These are phyloP conservation scores for Philaethria dido DNA, from an alignment of 2,888 invertebrate genomes.

Conservation along the genomic window DNA sequence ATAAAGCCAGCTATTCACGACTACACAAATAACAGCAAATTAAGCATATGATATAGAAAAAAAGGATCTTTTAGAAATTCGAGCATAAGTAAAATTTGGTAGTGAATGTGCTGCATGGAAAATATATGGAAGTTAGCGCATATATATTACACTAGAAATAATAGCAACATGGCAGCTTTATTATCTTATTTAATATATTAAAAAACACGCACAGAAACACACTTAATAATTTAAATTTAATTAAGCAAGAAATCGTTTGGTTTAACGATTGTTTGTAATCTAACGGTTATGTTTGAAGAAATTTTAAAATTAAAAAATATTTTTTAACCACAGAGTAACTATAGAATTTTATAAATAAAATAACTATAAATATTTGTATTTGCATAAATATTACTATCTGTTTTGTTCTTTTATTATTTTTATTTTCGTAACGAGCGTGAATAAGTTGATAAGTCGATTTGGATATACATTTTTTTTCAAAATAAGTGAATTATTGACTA, in stretches of 20 bases:
- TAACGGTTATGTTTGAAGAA: not conserved
- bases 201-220: slow-evolving; percentile 30
- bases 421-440: too few relatives aligned
- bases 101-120: slow-evolving; percentile 9
- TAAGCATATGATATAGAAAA: slow-evolving; percentile 26
- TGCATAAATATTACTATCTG: not conserved
- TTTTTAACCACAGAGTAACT: not conserved
- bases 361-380: not conserved
- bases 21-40: slow-evolving; percentile 30
- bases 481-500: too few relatives aligned
- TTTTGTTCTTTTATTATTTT: slow-evolving; percentile 8
- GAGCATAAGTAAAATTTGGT: not conserved
- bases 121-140: slow-evolving; percentile 16
- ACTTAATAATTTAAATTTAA: slow-evolving; percentile 16
- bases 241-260: not conserved
- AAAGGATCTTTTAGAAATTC: not conserved
- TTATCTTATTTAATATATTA: slow-evolving; percentile 43
- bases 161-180: slow-evolving; percentile 46
- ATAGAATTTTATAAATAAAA: not conserved
- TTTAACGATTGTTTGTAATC: not conserved
- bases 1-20: not conserved
- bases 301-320: not conserved
- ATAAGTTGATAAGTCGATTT: too few relatives aligned
- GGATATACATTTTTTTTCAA: too few relatives aligned
- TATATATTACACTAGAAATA: slow-evolving; percentile 48